A percentile compares a stretch with the other conserved stretches of the same genome.
Evolutionary conservation across 2,888 invertebrate genomes (phyloP).

Genomic region (Microchrysa polita): DNA sequence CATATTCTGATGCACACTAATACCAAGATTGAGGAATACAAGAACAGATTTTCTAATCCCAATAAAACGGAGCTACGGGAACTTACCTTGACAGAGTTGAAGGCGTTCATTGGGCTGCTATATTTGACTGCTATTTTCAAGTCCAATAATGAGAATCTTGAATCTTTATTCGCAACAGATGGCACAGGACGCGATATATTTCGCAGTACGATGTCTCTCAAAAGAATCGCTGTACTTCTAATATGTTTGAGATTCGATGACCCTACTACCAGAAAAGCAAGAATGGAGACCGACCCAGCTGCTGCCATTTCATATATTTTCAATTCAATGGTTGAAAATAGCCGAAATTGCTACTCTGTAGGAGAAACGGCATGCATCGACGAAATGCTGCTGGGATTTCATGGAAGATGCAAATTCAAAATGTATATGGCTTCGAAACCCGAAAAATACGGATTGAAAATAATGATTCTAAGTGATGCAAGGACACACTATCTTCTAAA

Average conservation of each 20-base stretch:
- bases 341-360: too few species aligned
- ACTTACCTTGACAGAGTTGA: neutral
- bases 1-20: too few species aligned
- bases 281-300: neutral
- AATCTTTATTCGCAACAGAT: neutral
- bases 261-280: neutral
- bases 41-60: too few species aligned
- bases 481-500: too few species aligned
- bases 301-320: neutral
- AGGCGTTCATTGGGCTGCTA: neutral
- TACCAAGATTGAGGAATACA: too few species aligned
- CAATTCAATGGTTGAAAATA: neutral
- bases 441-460: too few species aligned
- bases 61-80: neutral
- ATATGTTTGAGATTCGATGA: neutral
- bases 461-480: too few species aligned
- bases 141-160: neutral
- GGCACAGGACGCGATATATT: neutral
- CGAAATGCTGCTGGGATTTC: too few species aligned
- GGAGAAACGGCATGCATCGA: too few species aligned
- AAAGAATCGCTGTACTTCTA: neutral
- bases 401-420: too few species aligned
- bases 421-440: too few species aligned
- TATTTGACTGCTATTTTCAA: neutral
- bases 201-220: neutral